Base-by-base conservation (phyloP, 2,888 invertebrate genomes). In the Eupithecia abbreviata region DNA sequence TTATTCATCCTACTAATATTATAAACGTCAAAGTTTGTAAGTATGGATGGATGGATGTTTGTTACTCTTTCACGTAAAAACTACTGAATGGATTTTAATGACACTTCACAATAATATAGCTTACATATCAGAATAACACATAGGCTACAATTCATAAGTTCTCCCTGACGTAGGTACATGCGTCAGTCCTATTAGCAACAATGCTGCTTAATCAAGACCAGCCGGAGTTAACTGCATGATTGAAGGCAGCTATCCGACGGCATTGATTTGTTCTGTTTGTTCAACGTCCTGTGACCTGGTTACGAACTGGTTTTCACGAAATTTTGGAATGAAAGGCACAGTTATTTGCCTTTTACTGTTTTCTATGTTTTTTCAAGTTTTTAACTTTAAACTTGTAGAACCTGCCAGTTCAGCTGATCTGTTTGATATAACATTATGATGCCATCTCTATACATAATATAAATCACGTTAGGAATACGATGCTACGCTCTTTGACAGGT, bases 181-280 rank as follows among this genome's bases (percentile, higher is more conserved):
- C 74, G 65, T 72, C 76, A 77, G 78, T 45, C 70, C 66, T 72
- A 74, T 77, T 76, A 62, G 75, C 77, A 69, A 80, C 78, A 79
- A 80, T 78, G 66, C 74, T 45, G 74, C 58, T 74, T 77, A 51
- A 76, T 77, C 78, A 79, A 43, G 73, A 71, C 15, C 69, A 69
- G 71, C 49, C 62, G 62, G 47, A 74, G 77, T 67, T 73, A 71
- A 77, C 75, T 77, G 76, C 66, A 42, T 79, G 77, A 76, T 77
- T 68, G 76, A 58, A 68, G 55, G 47, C 69, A 79, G 30, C 66
- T 77, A 72, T 79, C 45, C 41, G 65, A 62, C 13, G 55, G 69
- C 75, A 74, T 77, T 76, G 76, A 77, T 77, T 74, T 69, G 74
- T 74, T 71, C 30, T 30, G 30, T 30, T 30, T 30, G 30, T 30